Evolutionary conservation across 1,140 invertebrate species (phyloP), one percentile per base, ranked within the genome.

Genomic region (Metopolophium dirhodum): DNA sequence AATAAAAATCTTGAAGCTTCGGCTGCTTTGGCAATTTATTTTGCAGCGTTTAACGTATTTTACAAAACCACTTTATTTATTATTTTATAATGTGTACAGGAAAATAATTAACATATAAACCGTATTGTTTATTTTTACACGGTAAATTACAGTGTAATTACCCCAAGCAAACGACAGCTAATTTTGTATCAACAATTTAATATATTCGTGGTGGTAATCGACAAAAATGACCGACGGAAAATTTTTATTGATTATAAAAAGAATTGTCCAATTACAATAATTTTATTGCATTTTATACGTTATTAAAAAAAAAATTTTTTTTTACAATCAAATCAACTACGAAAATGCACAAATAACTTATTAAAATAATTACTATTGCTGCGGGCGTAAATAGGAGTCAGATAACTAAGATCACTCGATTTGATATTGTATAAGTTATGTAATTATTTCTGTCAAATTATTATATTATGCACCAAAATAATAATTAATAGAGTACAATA

Each of bases 81-180:
- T n/a, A 77, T 7, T 77, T 77, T 77, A 77, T 77, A 77, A 35
- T 77, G 30, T 77, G n/a, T n/a, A 77, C 61, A 77, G 61, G 61
- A 77, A 77, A 77, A 77, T 18, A 35, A 77, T 77, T 77, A 77
- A 35, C 61, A 35, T 77, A 77, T 77, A n/a, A 35, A 77, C n/a
- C n/a, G 61, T 77, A 77, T 77, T 77, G 61, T 77, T 77, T 77
- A 77, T n/a, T 77, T 77, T 77, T 77, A 77, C 14, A 77, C n/a
- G 18, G 4, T 77, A n/a, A 77, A 77, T 77, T 77, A 77, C 61
- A 77, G 18, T n/a, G n/a, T 77, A 77, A 77, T 77, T n/a, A 77
- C n/a, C n/a, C n/a, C 30, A 6, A 77, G 61, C 30, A 77, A 77
- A 77, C 61, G 61, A 77, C 14, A n/a, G 61, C 61, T 77, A n/a